Base-by-base conservation (phyloP, 2,113 vertebrate species). In the Pandion haliaetus region DNA sequence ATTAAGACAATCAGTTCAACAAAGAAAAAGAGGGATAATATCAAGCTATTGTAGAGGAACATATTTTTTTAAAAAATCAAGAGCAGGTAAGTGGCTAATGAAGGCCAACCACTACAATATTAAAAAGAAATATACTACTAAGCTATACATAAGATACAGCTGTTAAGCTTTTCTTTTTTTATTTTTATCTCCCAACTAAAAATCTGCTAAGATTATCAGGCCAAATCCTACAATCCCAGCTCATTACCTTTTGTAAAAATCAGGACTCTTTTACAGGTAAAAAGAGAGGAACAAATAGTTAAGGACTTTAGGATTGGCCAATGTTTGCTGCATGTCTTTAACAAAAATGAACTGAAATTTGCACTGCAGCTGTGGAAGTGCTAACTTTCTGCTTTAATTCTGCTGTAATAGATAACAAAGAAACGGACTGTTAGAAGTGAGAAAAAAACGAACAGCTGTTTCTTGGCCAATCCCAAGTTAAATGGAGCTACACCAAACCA, bases 341-440 rank as follows among this genome's bases (percentile, higher is more conserved):
- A 80, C 44, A 54, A 91, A 92, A 93, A 93, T 36, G 10, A 86
- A 86, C 54, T 25, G 57, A 84, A 93, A 95, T 92, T 93, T 79
- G 57, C 34, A 79, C 45, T 70, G 83, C 80, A 95, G 93, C 78
- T 76, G 66, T 82, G 82, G 63, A 96, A 72, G 31, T 31, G 90
- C 80, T 91, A 97, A 96, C 86, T 92, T 96, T 77, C 71, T 8
- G 59, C 73, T 96, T 93, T 95, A 96, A 94, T 93, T 96, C 84
- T 87, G 67, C 73, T 62, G 20, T 63, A 93, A 73, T 4, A 88
- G 55, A 62, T 92, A 95, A 96, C 93, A 97, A 96, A 93, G 83
- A 79, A 88, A 63, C 70, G 29, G 57, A 62, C 47, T 89, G 81
- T 70, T 58, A 57, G 3, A 10, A 54, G 31, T 9, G 32, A 91